Conservation (phyloP, 2,113 vertebrate genomes). For the Xiphophorus couchianus region DNA sequence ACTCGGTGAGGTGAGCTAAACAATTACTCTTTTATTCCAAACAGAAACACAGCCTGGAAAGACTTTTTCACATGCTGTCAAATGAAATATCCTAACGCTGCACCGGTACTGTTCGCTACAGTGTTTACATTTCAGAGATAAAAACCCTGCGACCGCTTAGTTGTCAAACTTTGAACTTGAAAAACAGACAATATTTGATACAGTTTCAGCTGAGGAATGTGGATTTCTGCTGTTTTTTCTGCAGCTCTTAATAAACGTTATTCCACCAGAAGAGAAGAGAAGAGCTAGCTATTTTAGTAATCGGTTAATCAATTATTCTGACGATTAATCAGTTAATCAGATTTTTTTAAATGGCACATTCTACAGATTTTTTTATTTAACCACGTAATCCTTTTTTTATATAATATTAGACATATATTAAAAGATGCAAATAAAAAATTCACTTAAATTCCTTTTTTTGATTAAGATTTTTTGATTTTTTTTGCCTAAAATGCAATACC, state of each 20-base stretch:
- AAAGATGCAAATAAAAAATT: no score
- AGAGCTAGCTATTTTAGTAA: no score
- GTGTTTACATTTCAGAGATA: slow-evolving; percentile 21
- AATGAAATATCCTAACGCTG: not conserved
- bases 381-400: no score
- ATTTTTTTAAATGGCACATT: no score
- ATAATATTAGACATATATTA: no score
- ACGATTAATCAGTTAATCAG: no score
- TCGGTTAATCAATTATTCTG: no score
- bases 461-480: no score
- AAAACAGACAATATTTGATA: slow-evolving; percentile 8
- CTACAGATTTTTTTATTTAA: no score
- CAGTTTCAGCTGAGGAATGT: slow-evolving; percentile 12
- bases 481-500: no score
- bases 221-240: slow-evolving; percentile 19
- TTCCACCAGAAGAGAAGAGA: not conserved
- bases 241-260: slow-evolving; percentile 10
- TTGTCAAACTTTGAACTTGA: slow-evolving; percentile 2
- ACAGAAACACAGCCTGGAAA: not conserved
- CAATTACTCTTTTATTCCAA: slow-evolving; percentile 30
- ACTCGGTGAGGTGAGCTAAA: slow-evolving; percentile 21
- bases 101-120: not conserved
- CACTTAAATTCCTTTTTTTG: no score
- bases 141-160: slow-evolving; percentile 19
- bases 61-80: not conserved